Evolutionary conservation across 2,113 vertebrate genomes (phyloP).

Genomic region (Stigmatopora nigra): DNA sequence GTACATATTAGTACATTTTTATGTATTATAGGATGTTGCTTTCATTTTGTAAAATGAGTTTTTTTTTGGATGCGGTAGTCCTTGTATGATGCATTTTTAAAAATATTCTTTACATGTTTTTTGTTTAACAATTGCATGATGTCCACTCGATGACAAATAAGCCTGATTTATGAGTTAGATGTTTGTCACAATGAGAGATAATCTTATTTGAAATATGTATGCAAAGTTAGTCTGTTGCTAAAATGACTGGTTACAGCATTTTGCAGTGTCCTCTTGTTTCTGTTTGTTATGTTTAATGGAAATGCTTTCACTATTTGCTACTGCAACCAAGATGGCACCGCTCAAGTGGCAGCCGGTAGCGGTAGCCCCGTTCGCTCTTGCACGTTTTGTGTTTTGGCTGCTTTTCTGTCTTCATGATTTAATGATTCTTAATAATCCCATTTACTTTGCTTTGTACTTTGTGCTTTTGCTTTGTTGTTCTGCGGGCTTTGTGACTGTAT

Average conservation of each 20-base stretch:
- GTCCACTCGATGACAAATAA: constrained; percentile 9
- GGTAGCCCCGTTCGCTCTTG: too few relatives aligned
- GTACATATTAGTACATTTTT: background rate
- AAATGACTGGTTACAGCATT: background rate
- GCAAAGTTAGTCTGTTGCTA: constrained; percentile 8
- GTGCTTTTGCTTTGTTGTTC: too few relatives aligned
- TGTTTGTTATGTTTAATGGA: constrained; percentile 42
- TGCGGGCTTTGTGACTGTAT: too few relatives aligned
- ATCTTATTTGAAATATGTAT: background rate
- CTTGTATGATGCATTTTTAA: constrained; percentile 18
- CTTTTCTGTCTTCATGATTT: too few relatives aligned
- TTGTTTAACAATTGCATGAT: constrained; percentile 14
- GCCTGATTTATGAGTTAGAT: background rate
- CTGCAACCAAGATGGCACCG: too few relatives aligned
- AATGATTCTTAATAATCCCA: too few relatives aligned
- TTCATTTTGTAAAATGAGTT: background rate
- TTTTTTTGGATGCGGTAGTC: constrained; percentile 3
- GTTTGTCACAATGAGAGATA: background rate
- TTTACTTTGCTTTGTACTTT: too few relatives aligned
- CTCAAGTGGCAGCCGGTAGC: too few relatives aligned
- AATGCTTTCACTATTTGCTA: constrained; percentile 18
- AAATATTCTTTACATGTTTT: constrained; percentile 20
- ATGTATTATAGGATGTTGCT: background rate
- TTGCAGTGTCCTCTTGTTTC: constrained; percentile 11
- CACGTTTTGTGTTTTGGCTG: too few relatives aligned